phyloP scores from a whole-genome alignment of 2,888 invertebrate species.

The Dynastes hyllus region DNA sequence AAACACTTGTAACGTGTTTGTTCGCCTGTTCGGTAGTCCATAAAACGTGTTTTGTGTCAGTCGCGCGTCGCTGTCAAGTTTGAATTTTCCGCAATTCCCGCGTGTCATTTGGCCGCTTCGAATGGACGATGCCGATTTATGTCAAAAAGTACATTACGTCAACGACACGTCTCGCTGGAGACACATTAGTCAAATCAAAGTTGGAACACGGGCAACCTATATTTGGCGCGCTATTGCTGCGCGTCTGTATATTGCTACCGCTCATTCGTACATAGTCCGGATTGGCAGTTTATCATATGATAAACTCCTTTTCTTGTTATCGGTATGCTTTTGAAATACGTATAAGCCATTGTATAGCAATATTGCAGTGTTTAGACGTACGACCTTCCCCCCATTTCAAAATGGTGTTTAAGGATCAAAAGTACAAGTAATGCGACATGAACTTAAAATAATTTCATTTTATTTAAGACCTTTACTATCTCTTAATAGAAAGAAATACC shows the following conservation, averaged over 20 bases:
- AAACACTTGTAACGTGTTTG: slow-evolving; percentile 45
- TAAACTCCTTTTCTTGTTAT: too few relatives aligned
- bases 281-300: too few relatives aligned
- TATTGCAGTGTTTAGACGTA: too few relatives aligned
- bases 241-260: slow-evolving; percentile 37
- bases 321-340: too few relatives aligned
- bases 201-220: slow-evolving; percentile 56
- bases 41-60: slow-evolving; percentile 41
- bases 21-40: slow-evolving; percentile 38
- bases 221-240: slow-evolving; percentile 54
- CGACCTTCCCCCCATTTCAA: too few relatives aligned
- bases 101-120: slow-evolving; percentile 48
- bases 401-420: too few relatives aligned
- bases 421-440: too few relatives aligned
- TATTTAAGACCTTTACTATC: too few relatives aligned
- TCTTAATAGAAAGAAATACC: too few relatives aligned
- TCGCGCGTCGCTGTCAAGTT: slow-evolving; percentile 34
- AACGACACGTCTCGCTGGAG: slow-evolving; percentile 60
- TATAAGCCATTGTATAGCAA: too few relatives aligned
- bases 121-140: slow-evolving; percentile 56
- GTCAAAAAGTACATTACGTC: slow-evolving; percentile 61
- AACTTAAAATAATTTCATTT: too few relatives aligned
- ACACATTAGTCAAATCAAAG: slow-evolving; percentile 61
- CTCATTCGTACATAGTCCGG: too few relatives aligned
- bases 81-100: slow-evolving; percentile 46